Percentiles rank a stretch among this genome's conserved stretches.
Evolutionary conservation across 1,140 invertebrate genomes (phyloP).

Genomic region (Charaxes varanes): DNA sequence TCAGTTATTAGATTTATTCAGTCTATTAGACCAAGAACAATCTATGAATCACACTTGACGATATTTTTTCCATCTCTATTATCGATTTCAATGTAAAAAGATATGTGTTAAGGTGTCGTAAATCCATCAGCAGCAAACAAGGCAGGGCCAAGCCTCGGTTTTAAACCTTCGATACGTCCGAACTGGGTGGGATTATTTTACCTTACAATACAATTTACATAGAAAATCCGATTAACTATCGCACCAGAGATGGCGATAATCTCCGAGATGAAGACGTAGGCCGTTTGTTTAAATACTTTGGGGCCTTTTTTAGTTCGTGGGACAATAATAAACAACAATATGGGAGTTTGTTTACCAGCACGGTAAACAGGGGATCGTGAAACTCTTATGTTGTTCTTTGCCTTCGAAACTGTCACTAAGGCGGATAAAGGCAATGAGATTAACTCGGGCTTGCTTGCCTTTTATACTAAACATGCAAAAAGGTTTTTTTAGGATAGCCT

Average conservation of each 20-base stretch:
- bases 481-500: too few relatives aligned
- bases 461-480: slow-evolving; percentile 10
- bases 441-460: slow-evolving; percentile 16
- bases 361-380: slow-evolving; percentile 32
- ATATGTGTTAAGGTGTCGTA: slow-evolving; percentile 36
- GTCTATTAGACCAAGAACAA: too few relatives aligned
- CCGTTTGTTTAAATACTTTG: slow-evolving; percentile 31
- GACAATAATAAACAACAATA: slow-evolving; percentile 39
- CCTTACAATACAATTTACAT: slow-evolving; percentile 52
- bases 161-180: slow-evolving; percentile 22
- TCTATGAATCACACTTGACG: too few relatives aligned
- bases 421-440: slow-evolving; percentile 44
- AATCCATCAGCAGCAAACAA: slow-evolving; percentile 47
- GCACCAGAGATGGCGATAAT: slow-evolving; percentile 36
- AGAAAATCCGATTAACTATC: slow-evolving; percentile 55
- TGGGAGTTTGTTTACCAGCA: slow-evolving; percentile 39
- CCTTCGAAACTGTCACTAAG: slow-evolving; percentile 26
- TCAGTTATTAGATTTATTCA: too few relatives aligned
- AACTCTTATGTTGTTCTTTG: slow-evolving; percentile 25
- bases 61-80: slow-evolving; percentile 21
- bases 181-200: slow-evolving; percentile 48
- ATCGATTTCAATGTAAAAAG: slow-evolving; percentile 31
- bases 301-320: slow-evolving; percentile 34
- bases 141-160: slow-evolving; percentile 25
- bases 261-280: slow-evolving; percentile 29